These are phyloP conservation scores for Pseudomyrmex dendroicus DNA, from an alignment of 1,140 invertebrate genomes.

Conservation along the genomic window DNA sequence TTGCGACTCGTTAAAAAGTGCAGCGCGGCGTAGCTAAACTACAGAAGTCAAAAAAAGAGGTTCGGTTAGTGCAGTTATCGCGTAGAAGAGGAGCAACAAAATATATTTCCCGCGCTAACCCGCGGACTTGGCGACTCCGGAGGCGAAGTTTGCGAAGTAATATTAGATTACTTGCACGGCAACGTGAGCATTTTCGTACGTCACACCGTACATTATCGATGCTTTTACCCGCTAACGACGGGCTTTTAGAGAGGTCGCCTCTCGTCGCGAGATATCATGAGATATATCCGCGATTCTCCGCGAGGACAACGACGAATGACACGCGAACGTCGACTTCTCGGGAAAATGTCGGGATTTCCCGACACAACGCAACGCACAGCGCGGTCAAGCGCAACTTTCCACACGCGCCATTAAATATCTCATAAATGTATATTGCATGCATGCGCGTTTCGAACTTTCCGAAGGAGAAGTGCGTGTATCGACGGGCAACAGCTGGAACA, in stretches of 20 bases:
- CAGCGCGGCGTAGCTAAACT: conserved; percentile 36
- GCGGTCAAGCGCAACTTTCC: background rate
- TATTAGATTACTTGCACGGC: conserved; percentile 50
- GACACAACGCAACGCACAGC: background rate
- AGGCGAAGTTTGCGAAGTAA: conserved; percentile 42
- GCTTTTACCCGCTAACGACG: conserved; percentile 55
- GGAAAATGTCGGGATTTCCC: background rate
- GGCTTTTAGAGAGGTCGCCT: conserved; percentile 32
- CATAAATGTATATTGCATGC: background rate
- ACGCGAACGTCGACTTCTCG: background rate
- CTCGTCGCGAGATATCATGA: conserved; percentile 8
- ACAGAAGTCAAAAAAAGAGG: conserved; percentile 47
- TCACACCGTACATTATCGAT: conserved; percentile 54
- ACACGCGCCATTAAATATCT: conserved; percentile 1
- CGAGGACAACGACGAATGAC: conserved; percentile 15
- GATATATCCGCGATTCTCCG: conserved; percentile 5
- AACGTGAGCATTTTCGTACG: conserved; percentile 54
- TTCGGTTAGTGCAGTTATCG: conserved; percentile 24
- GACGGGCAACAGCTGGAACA: conserved; percentile 32
- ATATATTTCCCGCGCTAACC: conserved; percentile 45
- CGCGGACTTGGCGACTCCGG: conserved; percentile 10
- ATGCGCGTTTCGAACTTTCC: background rate
- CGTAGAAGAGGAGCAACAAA: conserved; percentile 14
- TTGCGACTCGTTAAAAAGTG: conserved; percentile 53
- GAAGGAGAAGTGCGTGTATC: conserved; percentile 8